Evolutionary conservation across 2,113 vertebrate genomes (phyloP).

Genomic region (Physeter macrocephalus): DNA sequence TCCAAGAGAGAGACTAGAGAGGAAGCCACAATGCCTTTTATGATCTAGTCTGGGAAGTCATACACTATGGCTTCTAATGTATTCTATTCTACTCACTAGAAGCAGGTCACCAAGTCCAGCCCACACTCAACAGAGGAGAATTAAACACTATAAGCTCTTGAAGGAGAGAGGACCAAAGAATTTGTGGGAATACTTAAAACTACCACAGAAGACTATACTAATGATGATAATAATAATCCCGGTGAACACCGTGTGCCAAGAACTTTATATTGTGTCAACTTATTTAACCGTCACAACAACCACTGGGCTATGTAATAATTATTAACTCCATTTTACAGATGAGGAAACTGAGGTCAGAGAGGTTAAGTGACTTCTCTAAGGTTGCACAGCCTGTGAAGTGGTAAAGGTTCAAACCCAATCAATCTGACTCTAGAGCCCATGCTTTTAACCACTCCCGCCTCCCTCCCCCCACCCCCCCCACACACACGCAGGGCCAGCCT

Average conservation of each 20-base stretch:
- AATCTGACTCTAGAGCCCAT: not conserved
- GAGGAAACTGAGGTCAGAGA: not conserved
- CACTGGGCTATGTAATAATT: not conserved
- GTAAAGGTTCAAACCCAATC: not conserved
- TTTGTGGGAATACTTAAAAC: not conserved
- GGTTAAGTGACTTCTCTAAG: constrained; percentile 2
- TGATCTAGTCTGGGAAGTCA: not conserved
- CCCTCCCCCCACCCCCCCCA: fast-evolving
- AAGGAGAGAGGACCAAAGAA: not conserved
- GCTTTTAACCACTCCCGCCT: not conserved
- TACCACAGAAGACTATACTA: not conserved
- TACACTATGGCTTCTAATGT: not conserved
- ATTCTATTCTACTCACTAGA: not conserved
- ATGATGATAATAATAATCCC: not conserved
- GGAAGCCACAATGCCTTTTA: not conserved
- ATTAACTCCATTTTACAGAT: constrained; percentile 35
- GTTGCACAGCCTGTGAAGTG: not conserved
- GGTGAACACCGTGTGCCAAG: not conserved
- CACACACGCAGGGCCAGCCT: not conserved
- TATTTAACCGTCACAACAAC: not conserved
- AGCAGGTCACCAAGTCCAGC: not conserved
- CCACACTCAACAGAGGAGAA: not conserved
- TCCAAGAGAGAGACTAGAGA: not conserved
- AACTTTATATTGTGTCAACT: not conserved
- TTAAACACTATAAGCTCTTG: not conserved